Conservation (phyloP, 1,140 invertebrate genomes). For the Drosophila prosaltans region DNA sequence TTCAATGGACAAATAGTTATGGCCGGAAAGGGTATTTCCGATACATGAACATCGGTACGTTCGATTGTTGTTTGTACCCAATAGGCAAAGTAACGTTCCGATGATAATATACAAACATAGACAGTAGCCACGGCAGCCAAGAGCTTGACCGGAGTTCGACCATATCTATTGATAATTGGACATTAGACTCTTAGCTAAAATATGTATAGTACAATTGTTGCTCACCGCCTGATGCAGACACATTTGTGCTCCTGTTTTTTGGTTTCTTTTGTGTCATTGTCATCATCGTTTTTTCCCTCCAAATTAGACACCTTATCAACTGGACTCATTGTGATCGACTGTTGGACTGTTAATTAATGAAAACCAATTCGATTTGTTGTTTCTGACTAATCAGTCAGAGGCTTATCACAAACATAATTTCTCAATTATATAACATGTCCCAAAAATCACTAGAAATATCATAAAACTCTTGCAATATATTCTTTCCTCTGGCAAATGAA, state of each 20-base stretch:
- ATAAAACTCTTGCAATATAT: not conserved
- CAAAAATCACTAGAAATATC: not conserved
- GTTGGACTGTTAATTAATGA: not conserved
- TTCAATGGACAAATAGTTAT: constrained; percentile 65
- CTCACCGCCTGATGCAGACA: constrained; percentile 39
- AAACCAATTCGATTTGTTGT: not conserved
- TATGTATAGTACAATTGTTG: not conserved
- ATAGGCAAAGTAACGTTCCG: constrained; percentile 69
- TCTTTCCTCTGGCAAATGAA: not conserved
- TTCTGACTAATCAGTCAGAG: not conserved
- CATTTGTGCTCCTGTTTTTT: not conserved
- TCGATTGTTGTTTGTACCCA: constrained; percentile 77
- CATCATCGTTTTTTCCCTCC: not conserved
- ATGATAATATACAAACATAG: constrained; percentile 59
- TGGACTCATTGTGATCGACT: constrained; percentile 10
- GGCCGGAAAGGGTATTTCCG: constrained; percentile 69
- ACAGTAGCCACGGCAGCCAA: constrained; percentile 35
- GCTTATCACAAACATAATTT: constrained; percentile 18
- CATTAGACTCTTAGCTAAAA: not conserved
- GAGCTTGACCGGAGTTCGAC: constrained; percentile 31
- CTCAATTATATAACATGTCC: not conserved
- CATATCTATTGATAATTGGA: constrained; percentile 2
- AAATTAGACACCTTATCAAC: constrained; percentile 3
- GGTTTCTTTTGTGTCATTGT: not conserved
- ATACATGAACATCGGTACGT: constrained; percentile 70